These are phyloP conservation scores for Numenius arquata DNA, from an alignment of 2,113 vertebrate species.

Conservation along the genomic window DNA sequence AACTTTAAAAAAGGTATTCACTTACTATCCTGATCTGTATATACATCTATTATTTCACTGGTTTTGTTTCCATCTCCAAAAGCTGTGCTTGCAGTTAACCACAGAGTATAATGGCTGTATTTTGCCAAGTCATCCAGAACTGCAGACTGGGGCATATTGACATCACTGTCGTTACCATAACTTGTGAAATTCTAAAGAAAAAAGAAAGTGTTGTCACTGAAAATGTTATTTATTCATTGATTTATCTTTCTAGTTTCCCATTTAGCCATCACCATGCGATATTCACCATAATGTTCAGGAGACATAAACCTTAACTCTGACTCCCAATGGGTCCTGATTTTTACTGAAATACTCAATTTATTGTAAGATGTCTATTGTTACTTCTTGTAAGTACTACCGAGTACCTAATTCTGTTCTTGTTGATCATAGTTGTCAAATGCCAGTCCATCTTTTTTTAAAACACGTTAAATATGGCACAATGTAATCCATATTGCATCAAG, in stretches of 20 bases:
- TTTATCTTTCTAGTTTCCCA: neutral
- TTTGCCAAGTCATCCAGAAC: constrained; percentile 74
- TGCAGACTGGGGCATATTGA: constrained; percentile 55
- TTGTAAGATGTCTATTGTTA: neutral
- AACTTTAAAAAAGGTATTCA: constrained; percentile 19
- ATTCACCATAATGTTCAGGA: neutral
- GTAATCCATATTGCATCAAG: neutral
- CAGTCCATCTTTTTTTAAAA: neutral
- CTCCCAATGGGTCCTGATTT: neutral
- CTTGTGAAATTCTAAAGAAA: constrained; percentile 74
- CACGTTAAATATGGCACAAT: neutral
- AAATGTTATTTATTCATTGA: neutral
- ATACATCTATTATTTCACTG: constrained; percentile 74
- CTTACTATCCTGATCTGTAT: constrained; percentile 83
- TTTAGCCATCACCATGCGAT: neutral
- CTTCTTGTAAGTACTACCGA: neutral
- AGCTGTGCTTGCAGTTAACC: constrained; percentile 79
- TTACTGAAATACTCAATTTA: neutral
- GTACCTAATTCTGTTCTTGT: neutral
- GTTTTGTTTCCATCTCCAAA: constrained; percentile 79
- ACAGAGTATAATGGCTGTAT: constrained; percentile 78
- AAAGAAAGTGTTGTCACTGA: neutral
- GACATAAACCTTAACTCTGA: neutral
- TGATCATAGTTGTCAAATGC: neutral
- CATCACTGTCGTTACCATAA: constrained; percentile 36